Percentiles rank a stretch among this genome's conserved stretches.
These are phyloP conservation scores for Girardinus metallicus DNA, from an alignment of 2,797 vertebrate species.

Conservation along the genomic window DNA sequence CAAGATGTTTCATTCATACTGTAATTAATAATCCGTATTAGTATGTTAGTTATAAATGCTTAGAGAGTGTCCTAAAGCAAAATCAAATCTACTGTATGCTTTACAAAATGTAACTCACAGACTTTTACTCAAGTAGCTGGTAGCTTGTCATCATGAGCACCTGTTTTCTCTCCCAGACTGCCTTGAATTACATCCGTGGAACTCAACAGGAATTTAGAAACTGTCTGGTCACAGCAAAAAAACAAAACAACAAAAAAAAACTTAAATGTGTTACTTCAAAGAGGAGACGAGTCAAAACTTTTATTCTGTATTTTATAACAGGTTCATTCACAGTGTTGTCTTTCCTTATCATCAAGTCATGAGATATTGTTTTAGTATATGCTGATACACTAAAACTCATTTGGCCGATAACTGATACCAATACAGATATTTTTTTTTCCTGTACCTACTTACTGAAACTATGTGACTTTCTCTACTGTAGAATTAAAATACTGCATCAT, in stretches of 20 bases:
- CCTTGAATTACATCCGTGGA: not conserved
- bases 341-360: not conserved
- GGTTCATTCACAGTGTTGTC: not conserved
- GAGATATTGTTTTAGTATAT: too few species aligned
- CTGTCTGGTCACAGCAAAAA: not conserved
- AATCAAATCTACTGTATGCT: not conserved
- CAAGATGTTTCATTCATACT: slow-evolving; percentile 11
- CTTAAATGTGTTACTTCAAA: not conserved
- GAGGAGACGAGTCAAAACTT: not conserved
- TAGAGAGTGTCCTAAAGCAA: slow-evolving; percentile 4
- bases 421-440: too few species aligned
- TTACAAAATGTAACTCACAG: not conserved
- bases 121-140: not conserved
- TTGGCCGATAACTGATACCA: too few species aligned
- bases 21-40: not conserved
- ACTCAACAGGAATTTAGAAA: not conserved
- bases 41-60: slow-evolving; percentile 10
- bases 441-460: too few species aligned
- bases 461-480: too few species aligned
- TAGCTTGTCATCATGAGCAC: not conserved
- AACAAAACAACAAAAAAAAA: too few species aligned
- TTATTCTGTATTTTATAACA: not conserved
- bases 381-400: too few species aligned
- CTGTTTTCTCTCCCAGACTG: not conserved
- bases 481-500: too few species aligned